Evolutionary conservation across 2,113 vertebrate genomes (phyloP).

Genomic region (Petrocephalus microphthalmus): DNA sequence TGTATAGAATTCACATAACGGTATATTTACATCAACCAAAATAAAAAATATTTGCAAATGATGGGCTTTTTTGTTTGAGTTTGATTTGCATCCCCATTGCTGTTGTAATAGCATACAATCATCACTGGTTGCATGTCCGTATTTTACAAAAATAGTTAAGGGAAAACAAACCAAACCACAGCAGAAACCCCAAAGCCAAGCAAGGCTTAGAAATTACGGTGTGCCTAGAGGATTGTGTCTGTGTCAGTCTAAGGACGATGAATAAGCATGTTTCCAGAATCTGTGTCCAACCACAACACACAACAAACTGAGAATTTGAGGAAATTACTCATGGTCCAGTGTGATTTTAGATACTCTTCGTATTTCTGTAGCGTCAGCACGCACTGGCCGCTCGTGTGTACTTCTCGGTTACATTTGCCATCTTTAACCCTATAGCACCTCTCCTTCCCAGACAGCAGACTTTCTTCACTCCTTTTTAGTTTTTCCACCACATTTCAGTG

Average conservation of each 20-base stretch:
- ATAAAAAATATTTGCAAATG: background rate
- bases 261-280: background rate
- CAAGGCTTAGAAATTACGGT: background rate
- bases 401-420: background rate
- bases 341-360: background rate
- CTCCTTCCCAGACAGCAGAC: background rate
- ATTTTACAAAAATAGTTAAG: constrained; percentile 4
- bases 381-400: background rate
- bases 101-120: background rate
- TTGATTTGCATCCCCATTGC: background rate
- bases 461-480: background rate
- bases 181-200: background rate
- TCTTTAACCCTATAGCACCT: background rate
- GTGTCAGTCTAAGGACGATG: background rate
- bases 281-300: background rate
- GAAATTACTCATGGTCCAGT: background rate
- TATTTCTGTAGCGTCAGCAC: background rate
- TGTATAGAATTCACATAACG: background rate
- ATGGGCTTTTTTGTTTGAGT: background rate
- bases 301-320: background rate
- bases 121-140: background rate
- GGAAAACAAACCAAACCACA: background rate
- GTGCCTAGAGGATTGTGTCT: background rate
- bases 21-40: background rate
- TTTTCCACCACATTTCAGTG: background rate